phyloP scores from a whole-genome alignment of 2,113 vertebrate species.

The Pungitius pungitius region DNA sequence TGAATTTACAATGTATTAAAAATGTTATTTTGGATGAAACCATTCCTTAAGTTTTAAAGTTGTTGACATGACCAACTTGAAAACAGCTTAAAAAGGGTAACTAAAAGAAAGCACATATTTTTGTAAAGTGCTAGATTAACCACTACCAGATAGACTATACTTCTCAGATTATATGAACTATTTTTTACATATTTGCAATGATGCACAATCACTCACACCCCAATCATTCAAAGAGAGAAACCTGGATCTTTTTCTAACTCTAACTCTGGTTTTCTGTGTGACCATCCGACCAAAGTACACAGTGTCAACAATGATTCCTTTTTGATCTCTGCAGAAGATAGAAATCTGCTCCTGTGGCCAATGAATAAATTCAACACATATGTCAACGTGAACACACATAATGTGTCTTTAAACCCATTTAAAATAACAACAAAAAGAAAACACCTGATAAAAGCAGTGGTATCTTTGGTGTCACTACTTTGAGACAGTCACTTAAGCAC shows the following conservation, averaged over 20 bases:
- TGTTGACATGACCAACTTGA: slow-evolving; percentile 33
- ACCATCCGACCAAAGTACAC: background rate
- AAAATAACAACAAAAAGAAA: slow-evolving; percentile 1
- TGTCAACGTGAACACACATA: background rate
- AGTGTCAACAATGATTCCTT: background rate
- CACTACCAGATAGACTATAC: background rate
- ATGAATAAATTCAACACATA: background rate
- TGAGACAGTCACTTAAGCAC: slow-evolving; percentile 41
- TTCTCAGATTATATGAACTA: background rate
- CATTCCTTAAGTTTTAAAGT: slow-evolving; percentile 33
- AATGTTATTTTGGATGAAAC: slow-evolving; percentile 27
- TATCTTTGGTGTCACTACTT: slow-evolving; percentile 3
- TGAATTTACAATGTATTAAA: slow-evolving; percentile 44
- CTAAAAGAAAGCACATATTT: slow-evolving; percentile 11
- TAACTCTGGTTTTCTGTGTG: background rate
- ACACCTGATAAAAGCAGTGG: slow-evolving; percentile 1
- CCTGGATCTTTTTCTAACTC: background rate
- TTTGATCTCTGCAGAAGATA: background rate
- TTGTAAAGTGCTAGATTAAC: slow-evolving; percentile 1
- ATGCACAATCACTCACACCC: background rate
- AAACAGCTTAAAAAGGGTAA: slow-evolving; percentile 45
- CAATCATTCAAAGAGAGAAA: background rate
- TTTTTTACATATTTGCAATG: background rate
- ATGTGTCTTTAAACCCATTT: background rate
- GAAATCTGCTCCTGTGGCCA: background rate